Evolutionary conservation across 2,113 vertebrate species (phyloP), one percentile per base, ranked within the genome.

Genomic region (Protobothrops mucrosquamatus): DNA sequence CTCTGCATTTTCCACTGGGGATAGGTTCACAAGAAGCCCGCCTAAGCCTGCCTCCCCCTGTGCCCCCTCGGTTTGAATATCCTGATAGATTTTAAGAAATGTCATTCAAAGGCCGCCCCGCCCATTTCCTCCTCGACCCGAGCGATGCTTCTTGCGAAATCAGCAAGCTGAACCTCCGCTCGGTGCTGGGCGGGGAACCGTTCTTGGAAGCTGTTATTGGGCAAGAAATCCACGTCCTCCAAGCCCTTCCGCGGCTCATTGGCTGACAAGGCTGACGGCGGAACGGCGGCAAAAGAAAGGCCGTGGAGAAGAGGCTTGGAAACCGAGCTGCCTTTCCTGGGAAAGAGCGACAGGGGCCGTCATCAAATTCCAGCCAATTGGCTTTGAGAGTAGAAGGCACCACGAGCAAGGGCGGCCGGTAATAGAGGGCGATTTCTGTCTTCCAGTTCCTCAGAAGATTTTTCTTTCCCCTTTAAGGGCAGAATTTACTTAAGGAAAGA

Each of bases 221-320:
- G 61, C 39, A 4, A 61, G 26, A 24, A 4, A 22, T 0, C 12
- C 74, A 14, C 54, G 92, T 90, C 92, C 74, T 39, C 86, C 92
- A 64, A 86, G 46, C 1, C 1, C 9, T 52, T 29, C 9, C 14
- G 43, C 11, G 46, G 51, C 43, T 57, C 2, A 90, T 93, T 90
- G 92, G 92, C 10, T 51, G 29, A 87, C 39, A 1, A 56, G 39
- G 7, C 22, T 86, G 81, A 52, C 46, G 23, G 81, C 43, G 74
- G 56, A 90, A 86, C 4, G 88, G 92, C 74, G 88, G 88, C 89
- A 90, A 93, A 93, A 93, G 92, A n/a, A 93, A 86, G 46, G 43
- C 10, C 29, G 23, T 55, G n/a, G 88, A 24, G 88, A n/a, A n/a
- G 69, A 23, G 88, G 18, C 55, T 59, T 46, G 88, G 74, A 52